Evolutionary conservation across 2,888 invertebrate species (phyloP), one percentile per base, ranked within the genome.

Genomic region (Drosophila rellima): DNA sequence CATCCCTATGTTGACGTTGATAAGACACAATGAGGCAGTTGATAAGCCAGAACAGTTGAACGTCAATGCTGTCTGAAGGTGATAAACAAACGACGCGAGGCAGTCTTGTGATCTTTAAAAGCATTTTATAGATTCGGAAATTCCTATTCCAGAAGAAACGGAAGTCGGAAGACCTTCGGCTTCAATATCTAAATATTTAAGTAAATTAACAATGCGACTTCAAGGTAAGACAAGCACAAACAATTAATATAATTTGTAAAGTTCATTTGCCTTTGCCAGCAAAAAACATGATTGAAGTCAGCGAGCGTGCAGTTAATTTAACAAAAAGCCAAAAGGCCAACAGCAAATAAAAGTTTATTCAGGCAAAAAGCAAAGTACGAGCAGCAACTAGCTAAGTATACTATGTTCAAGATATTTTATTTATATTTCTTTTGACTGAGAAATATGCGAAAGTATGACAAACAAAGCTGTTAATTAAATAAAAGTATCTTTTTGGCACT

Each of bases 71-170:
- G 85, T 82, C 85, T 83, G 64, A 72, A 57, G 77, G 65, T 77
- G 88, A 84, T 83, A 87, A 74, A 52, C 50, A 20, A 51, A n/a
- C 40, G 18, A 11, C 40, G 40, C 26, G 37, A 10, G 26, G 17
- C 20, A 40, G 73, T 84, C 84, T 87, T 82, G 87, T 86, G 84
- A 76, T 81, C 61, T 33, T n/a, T 15, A 8, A 64, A 47, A 77
- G 71, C 61, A 68, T 57, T 70, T 42, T 17, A 13, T 11, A 45
- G 23, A 17, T 6, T 35, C 35, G 5, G 5, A 17, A 51, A 42
- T 15, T 44, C 18, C 10, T 20, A 20, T 11, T 20, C 13, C 18
- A 40, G 13, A 18, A 18, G 20, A 18, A 8, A 17, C 10, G 17
- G 17, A 39, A 17, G 7, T 11, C 37, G 2, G 33, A 13, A 70